Conservation (phyloP, 1,140 invertebrate genomes). For the Dendrolimus punctatus region DNA sequence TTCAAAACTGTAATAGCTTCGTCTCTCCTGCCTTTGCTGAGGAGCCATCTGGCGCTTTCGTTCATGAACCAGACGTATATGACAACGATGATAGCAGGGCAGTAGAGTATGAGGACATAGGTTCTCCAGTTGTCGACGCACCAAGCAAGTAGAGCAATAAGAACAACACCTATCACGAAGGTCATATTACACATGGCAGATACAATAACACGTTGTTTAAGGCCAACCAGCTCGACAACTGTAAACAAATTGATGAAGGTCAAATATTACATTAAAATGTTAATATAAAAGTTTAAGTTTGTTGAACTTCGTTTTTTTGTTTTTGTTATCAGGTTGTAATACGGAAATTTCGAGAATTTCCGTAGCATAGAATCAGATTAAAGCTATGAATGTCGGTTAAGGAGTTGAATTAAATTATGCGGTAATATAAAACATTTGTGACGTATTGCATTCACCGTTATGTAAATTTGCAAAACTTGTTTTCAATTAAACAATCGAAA, state of each 20-base stretch:
- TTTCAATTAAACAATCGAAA: no score
- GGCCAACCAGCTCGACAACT: constrained; percentile 59
- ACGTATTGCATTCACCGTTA: no score
- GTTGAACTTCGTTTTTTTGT: not conserved
- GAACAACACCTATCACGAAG: constrained; percentile 81
- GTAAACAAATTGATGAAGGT: constrained; percentile 17
- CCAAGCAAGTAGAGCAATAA: constrained; percentile 79
- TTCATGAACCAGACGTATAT: constrained; percentile 90
- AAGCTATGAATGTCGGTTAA: no score
- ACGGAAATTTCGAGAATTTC: no score
- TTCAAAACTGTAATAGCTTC: constrained; percentile 81
- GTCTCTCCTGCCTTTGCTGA: constrained; percentile 81
- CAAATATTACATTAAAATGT: not conserved
- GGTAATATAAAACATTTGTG: no score
- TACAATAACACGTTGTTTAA: constrained; percentile 58
- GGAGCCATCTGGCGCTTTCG: constrained; percentile 86
- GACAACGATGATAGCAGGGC: constrained; percentile 78
- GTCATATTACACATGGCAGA: constrained; percentile 69
- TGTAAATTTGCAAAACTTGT: no score
- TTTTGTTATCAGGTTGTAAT: not conserved
- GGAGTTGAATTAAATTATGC: no score
- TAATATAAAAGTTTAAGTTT: not conserved
- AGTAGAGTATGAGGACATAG: constrained; percentile 78
- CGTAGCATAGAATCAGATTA: no score
- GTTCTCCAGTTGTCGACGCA: constrained; percentile 80